Base-by-base conservation (phyloP, 2,888 invertebrate genomes). In the Eilema caniola region DNA sequence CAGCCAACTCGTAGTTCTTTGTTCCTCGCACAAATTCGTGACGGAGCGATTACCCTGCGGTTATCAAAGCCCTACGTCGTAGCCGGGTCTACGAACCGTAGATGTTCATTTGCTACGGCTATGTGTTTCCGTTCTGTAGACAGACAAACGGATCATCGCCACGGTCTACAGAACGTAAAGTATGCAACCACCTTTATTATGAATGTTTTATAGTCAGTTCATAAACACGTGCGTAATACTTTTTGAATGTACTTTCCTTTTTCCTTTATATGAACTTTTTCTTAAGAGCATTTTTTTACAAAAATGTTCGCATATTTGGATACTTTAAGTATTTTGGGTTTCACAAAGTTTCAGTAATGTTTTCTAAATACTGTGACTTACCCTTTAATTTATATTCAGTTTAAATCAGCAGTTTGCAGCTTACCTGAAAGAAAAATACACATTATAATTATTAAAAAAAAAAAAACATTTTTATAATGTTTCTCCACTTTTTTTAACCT, bases 341-440 rank as follows among this genome's bases (percentile, higher is more conserved):
- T 47, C 5, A 47, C 2, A n/a, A 53, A n/a, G 14, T n/a, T n/a
- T 20, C 20, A 47, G 20, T 7, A 7, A 20, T 53, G n/a, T 53
- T 53, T 53, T 20, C n/a, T 57, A 24, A 24, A 14, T 14, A 24
- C 14, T 57, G 4, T 59, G 25, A 59, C 59, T 59, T 59, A 59
- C 59, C 25, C 5, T 16, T 59, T 25, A 5, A 0, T 25, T 14
- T 16, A 1, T 28, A 7, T 1, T 16, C 0, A 8, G 25, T 59
- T 59, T 14, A 16, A 24, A 10, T 24, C 14, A 20, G 8, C 25
- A 25, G 14, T 59, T 59, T 25, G 59, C 1, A 25, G 59, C 28
- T 59, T 59, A 59, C 59, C 59, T 59, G 59, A 59, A 28, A 25
- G 16, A 59, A 59, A 28, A 59, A 59, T 16, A 59, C 8, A 59